phyloP scores from a whole-genome alignment of 37 sponge, comb jelly and placozoan species.

The Dysidea cf. avara region DNA sequence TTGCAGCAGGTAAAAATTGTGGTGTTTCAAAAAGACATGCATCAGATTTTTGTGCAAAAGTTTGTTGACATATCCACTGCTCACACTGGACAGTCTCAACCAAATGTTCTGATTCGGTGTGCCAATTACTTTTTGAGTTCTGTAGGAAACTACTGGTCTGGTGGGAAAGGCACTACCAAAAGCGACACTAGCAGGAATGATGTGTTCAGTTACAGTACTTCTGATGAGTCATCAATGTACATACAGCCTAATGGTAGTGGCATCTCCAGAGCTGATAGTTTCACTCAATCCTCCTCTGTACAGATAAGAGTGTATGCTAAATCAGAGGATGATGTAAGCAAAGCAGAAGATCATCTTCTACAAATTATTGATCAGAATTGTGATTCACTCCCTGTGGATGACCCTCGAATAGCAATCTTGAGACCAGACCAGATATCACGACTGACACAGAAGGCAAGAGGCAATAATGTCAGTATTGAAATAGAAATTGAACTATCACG shows the following conservation, averaged over 20 bases:
- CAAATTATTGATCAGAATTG: slow-evolving; percentile 17
- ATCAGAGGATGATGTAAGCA: neutral
- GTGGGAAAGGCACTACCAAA: too few species aligned
- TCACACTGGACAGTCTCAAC: too few species aligned
- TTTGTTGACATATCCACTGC: neutral
- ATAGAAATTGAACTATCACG: slow-evolving; percentile 23
- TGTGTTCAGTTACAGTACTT: too few species aligned
- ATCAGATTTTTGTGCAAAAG: slow-evolving; percentile 9
- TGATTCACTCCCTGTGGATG: slow-evolving; percentile 8
- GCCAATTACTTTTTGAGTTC: too few species aligned
- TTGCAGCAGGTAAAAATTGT: slow-evolving; percentile 18
- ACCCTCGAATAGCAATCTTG: slow-evolving; percentile 17
- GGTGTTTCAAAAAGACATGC: slow-evolving; percentile 10
- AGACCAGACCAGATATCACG: neutral
- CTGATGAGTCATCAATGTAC: too few species aligned
- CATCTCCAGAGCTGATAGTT: neutral
- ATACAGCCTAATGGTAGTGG: too few species aligned
- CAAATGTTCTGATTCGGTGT: too few species aligned
- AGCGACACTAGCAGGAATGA: too few species aligned
- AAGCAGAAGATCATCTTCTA: slow-evolving; percentile 12
- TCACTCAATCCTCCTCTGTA: neutral
- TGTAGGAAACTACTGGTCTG: too few species aligned
- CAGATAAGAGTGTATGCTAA: slow-evolving; percentile 30
- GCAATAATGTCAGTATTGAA: slow-evolving; percentile 14
- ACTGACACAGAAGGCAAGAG: neutral